Base-by-base conservation (phyloP, 2,888 invertebrate species). In the Athetis lepigone region DNA sequence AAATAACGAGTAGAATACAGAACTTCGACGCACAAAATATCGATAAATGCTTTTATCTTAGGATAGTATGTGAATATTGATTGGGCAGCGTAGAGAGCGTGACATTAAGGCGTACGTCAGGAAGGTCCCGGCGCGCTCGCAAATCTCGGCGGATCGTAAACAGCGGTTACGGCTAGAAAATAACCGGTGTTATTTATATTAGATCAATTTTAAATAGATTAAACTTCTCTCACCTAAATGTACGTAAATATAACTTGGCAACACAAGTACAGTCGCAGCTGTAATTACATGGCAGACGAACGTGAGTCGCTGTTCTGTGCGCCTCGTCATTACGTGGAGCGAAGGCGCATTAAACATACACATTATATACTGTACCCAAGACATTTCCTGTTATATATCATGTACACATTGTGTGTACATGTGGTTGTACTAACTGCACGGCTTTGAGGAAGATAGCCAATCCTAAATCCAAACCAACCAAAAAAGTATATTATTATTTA, bases 261-360 rank as follows among this genome's bases (percentile, higher is more conserved):
- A 49, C 18, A 46, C 21, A 21, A 36, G 39, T 47, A 47, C 39
- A 54, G 19, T 42, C 43, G 54, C 27, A 27, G 51, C 23, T n/a
- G 13, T 59, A 56, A 56, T 66, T 60, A 50, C 36, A 16, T 23
- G 13, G 23, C 25, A 45, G 36, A 52, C 33, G 50, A 66, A 51
- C 40, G 39, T 21, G 51, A 59, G 39, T 16, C 67, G 13, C 33
- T 46, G 51, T 42, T 37, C 45, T 36, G 58, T 19, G 45, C 40
- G 36, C 43, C 42, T 46, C 55, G 55, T 72, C 27, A 59, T 65
- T 23, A 65, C 25, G 46, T 40, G 21, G 21, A 11, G 21, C 37
- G 27, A n/a, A 42, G 50, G 50, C 13, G 27, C 29, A 47, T 51
- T 51, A 42, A 47, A 39, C 42, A 43, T 49, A 33, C 50, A 27